A percentile compares a stretch with the other conserved stretches of the same genome.
These are phyloP conservation scores for Parapsyche elsis DNA, from an alignment of 1,140 invertebrate genomes.

Conservation along the genomic window DNA sequence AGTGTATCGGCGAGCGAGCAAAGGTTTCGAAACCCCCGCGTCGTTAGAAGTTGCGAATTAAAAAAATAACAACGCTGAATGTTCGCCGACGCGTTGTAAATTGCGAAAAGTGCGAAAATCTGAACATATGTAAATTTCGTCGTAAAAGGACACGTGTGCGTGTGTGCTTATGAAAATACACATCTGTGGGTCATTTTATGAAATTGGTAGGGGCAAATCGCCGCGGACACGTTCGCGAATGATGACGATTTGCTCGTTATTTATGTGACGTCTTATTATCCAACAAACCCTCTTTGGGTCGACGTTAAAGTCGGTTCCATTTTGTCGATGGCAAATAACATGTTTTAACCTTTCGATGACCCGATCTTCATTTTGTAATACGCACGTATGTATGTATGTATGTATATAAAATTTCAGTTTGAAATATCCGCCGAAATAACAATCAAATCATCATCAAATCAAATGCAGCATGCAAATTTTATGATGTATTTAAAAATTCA, in stretches of 20 bases:
- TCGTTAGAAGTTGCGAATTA: not conserved
- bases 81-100: not conserved
- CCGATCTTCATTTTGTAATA: not conserved
- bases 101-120: conserved; percentile 11
- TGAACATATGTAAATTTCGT: not conserved
- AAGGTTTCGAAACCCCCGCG: not conserved
- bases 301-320: not conserved
- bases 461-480: not conserved
- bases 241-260: conserved; percentile 17
- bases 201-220: not conserved
- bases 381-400: too few species aligned
- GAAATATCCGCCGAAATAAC: not conserved
- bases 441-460: not conserved
- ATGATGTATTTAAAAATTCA: too few species aligned
- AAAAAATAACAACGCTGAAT: not conserved
- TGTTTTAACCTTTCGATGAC: not conserved
- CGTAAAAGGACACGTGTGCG: not conserved
- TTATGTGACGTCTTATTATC: conserved; percentile 26
- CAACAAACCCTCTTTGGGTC: not conserved
- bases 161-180: not conserved
- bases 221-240: too few species aligned
- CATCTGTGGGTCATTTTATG: not conserved
- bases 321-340: not conserved
- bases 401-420: not conserved
- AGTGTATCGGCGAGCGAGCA: not conserved